Percentiles rank a stretch among this genome's conserved stretches.
Evolutionary conservation across 2,113 vertebrate genomes (phyloP).

Genomic region (Gallinago paraguaiae): DNA sequence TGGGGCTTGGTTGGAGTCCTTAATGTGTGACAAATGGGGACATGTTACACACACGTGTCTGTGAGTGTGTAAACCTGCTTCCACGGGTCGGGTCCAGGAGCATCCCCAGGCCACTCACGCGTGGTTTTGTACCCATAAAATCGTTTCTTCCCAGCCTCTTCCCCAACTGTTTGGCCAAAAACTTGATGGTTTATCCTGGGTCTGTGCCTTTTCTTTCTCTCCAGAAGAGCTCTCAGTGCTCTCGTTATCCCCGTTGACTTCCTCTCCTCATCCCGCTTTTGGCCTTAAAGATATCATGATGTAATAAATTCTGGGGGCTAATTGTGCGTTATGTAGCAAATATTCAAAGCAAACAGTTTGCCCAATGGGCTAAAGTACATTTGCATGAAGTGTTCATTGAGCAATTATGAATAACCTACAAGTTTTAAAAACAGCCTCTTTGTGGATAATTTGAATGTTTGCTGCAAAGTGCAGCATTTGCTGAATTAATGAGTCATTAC

Average conservation of each 20-base stretch:
- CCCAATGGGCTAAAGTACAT: constrained; percentile 52
- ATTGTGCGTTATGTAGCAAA: neutral
- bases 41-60: fast-evolving
- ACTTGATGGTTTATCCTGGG: neutral
- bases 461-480: constrained; percentile 61
- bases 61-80: neutral
- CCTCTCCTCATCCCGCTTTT: neutral
- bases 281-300: neutral
- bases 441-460: constrained; percentile 47
- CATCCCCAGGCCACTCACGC: fast-evolving
- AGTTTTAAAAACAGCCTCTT: constrained; percentile 33
- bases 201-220: neutral
- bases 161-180: neutral
- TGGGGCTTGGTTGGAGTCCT: neutral
- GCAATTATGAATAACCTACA: constrained; percentile 52
- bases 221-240: neutral
- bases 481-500: constrained; percentile 63
- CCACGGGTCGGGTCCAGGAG: fast-evolving
- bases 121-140: neutral
- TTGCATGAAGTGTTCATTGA: constrained; percentile 49
- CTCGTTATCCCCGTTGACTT: neutral
- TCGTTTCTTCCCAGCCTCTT: neutral
- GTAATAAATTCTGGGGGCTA: constrained; percentile 27
- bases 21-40: fast-evolving
- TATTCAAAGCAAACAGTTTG: neutral